A percentile compares a stretch with the other conserved stretches of the same genome.
Evolutionary conservation across 1,140 invertebrate genomes (phyloP).

Genomic region (Scylla paramamosain): DNA sequence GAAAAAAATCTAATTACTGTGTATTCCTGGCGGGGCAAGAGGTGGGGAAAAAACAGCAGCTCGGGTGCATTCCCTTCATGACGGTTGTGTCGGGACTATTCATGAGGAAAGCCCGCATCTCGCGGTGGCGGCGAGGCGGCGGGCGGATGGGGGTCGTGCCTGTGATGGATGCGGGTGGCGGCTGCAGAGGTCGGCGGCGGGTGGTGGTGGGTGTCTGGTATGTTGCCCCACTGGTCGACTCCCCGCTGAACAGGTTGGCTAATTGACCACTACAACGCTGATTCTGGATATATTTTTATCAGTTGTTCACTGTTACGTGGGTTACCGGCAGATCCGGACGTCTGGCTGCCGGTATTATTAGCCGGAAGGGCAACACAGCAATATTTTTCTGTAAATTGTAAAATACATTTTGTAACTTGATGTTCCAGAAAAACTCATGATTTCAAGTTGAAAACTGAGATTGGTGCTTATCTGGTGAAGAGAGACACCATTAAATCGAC

Average conservation of each 20-base stretch:
- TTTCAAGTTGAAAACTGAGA: not conserved
- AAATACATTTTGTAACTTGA: too few relatives aligned
- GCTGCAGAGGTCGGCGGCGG: not conserved
- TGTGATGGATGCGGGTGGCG: constrained; percentile 11
- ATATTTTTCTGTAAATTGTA: too few relatives aligned
- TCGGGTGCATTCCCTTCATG: not conserved
- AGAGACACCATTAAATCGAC: not conserved
- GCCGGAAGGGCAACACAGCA: too few relatives aligned
- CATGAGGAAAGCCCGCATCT: not conserved
- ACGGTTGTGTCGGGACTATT: constrained; percentile 49
- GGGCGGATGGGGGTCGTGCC: not conserved
- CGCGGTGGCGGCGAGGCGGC: not conserved
- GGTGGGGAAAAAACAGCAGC: not conserved
- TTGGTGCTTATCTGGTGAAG: not conserved
- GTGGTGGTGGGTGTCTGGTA: not conserved
- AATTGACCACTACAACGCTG: not conserved
- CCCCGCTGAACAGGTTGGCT: not conserved
- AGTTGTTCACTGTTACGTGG: not conserved
- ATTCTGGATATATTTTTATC: constrained; percentile 24
- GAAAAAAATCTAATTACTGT: constrained; percentile 37
- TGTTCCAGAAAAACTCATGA: too few relatives aligned
- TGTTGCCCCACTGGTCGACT: not conserved
- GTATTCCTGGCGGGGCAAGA: not conserved
- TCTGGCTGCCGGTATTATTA: too few relatives aligned
- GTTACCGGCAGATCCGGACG: too few relatives aligned